These are phyloP conservation scores for Synergus gifuensis DNA, from an alignment of 2,888 invertebrate genomes.

Conservation along the genomic window DNA sequence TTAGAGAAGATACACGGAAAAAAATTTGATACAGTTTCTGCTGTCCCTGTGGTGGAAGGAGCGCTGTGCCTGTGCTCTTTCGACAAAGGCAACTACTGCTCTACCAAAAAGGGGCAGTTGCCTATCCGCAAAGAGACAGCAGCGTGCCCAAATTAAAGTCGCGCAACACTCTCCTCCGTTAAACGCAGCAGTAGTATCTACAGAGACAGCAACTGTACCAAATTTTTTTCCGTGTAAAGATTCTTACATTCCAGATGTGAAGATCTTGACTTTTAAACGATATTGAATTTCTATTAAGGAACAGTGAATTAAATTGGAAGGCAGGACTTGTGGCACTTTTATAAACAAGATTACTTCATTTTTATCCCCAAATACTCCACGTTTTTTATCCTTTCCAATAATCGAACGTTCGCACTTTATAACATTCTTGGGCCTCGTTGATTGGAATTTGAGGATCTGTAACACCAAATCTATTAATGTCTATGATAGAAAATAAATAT, in stretches of 20 bases:
- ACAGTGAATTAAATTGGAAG: constrained; percentile 86
- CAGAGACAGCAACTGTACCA: no score
- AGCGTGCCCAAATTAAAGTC: no score
- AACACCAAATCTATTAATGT: background rate
- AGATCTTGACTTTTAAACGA: constrained; percentile 81
- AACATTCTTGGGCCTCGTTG: constrained; percentile 80
- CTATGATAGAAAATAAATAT: background rate
- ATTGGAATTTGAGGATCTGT: constrained; percentile 81
- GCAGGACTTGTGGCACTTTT: constrained; percentile 85
- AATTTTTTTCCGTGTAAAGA: no score
- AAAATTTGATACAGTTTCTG: no score
- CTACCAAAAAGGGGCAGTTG: no score
- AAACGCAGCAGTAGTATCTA: no score
- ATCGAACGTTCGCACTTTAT: constrained; percentile 79
- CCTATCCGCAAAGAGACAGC: no score
- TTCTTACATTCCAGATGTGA: constrained; percentile 55
- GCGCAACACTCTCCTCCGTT: no score
- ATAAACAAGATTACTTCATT: constrained; percentile 82
- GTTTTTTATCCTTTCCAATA: constrained; percentile 81
- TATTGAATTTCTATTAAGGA: constrained; percentile 86
- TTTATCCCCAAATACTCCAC: constrained; percentile 81
- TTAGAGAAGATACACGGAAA: background rate
- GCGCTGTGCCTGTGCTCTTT: no score
- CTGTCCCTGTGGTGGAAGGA: no score
- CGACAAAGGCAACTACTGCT: no score